Evolutionary conservation across 35 echinoderm and acorn worm genomes (phyloP), one percentile per base, ranked within the genome.

Genomic region (Ophioderma brevispina): DNA sequence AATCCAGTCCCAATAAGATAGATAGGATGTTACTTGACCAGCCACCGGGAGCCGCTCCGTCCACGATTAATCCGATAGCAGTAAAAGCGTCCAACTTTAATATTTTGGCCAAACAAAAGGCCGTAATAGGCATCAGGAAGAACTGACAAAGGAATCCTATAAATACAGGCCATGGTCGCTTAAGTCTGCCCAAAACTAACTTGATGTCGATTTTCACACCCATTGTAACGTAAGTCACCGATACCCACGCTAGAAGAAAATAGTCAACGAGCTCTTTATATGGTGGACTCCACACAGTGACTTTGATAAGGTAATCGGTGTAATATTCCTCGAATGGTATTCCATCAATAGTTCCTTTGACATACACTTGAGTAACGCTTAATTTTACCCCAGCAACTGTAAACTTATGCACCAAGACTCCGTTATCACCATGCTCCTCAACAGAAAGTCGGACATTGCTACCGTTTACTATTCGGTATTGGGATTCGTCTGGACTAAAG

Each of bases 121-220:
- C 84, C 21, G 64, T 31, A 17, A 76, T 37, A 37, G 84, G 84
- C 84, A 86, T 86, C 13, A 86, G 4, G 14, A 64, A 5, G 31
- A 86, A 86, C 84, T 86, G 84, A n/a, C 84, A 86, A 17, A 86
- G 23, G 15, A 76, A 64, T 18, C 84, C 84, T 17, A 86, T 86
- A 13, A 39, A 31, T 19, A 86, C 64, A 1, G 46, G 50, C 30
- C 28, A 21, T 31, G 84, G 84, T 35, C 13, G 25, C 31, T 86
- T 86, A 36, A 86, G 37, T 21, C 31, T 34, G 0, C 32, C 36
- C 63, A 36, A 70, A 39, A 86, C 64, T 36, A 75, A 23, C 13
- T 37, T 64, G 1, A 76, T 35, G 36, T 64, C 63, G 23, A 86
- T 86, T n/a, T 64, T 86, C 10, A 38, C 38, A 0, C 84, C 84